Base-by-base conservation (phyloP, 2,888 invertebrate genomes). In the Ceraclea dissimilis region DNA sequence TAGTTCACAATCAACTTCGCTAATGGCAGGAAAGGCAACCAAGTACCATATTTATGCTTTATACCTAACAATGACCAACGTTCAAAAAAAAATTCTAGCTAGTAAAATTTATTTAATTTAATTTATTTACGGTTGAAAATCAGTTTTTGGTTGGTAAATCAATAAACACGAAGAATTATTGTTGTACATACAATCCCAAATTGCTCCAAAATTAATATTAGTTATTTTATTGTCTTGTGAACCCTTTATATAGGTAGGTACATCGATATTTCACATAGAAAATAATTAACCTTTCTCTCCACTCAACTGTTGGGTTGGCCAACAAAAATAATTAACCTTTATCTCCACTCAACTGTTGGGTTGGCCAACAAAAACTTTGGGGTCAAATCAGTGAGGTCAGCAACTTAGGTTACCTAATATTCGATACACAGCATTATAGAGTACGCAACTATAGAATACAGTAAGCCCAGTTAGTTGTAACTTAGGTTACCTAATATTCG, bases 291-390 rank as follows among this genome's bases (percentile, higher is more conserved):
- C 22, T 48, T 39, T 33, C 31, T 31, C 18, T 52, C 5, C 13
- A 4, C 39, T 13, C 16, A 39, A n/a, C n/a, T 4, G 13, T 39
- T 39, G 49, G 54, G 33, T 48, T n/a, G 5, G 48, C 33, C 16
- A 31, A 48, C 54, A 54, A 19, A 54, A 54, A 54, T 49, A 33
- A 54, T 54, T 48, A 54, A 54, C 49, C 22, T 48, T 39, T 33
- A 26, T 31, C 18, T 52, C 5, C 13, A 4, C 39, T 13, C 16
- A 39, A n/a, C n/a, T 4, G 13, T 39, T 39, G 49, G 54, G 33
- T 48, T n/a, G 5, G 48, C 33, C 16, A 31, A 48, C 54, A 54
- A 54, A 54, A 54, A 54, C 54, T 49, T 54, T 18, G 22, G 52
- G 44, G 21, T n/a, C 11, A 22, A 49, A 21, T 49, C 54, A 20